These are phyloP conservation scores for Xestoiulus laeticollis DNA, from an alignment of 2,888 invertebrate species.

Conservation along the genomic window DNA sequence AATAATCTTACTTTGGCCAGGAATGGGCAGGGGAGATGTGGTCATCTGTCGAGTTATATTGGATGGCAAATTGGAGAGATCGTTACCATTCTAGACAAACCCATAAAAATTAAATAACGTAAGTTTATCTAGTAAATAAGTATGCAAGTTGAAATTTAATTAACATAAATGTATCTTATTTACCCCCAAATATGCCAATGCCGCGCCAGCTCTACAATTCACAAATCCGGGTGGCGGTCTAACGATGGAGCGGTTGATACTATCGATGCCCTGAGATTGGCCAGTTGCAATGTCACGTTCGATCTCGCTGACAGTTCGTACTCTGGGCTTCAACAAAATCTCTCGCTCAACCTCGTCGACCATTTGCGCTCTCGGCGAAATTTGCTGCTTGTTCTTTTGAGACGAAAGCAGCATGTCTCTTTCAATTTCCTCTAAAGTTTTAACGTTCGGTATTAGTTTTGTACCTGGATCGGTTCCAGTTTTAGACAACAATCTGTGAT, in stretches of 20 bases:
- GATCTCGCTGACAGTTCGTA: slow-evolving; percentile 55
- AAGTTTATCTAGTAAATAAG: not conserved
- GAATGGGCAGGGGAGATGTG: slow-evolving; percentile 42
- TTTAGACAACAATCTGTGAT: not conserved
- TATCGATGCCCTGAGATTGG: not conserved
- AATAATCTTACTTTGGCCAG: slow-evolving; percentile 43
- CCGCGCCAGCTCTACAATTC: slow-evolving; percentile 32
- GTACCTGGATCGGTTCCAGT: not conserved
- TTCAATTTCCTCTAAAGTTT: slow-evolving; percentile 79
- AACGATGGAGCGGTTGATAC: slow-evolving; percentile 35
- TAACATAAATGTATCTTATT: not conserved
- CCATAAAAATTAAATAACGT: not conserved
- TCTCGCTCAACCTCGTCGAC: slow-evolving; percentile 56
- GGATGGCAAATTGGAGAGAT: not conserved
- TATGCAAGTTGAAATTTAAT: too few relatives aligned
- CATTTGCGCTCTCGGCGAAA: slow-evolving; percentile 42
- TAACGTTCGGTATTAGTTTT: slow-evolving; percentile 69
- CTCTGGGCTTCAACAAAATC: slow-evolving; percentile 52
- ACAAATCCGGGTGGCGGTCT: slow-evolving; percentile 52
- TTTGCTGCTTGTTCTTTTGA: not conserved
- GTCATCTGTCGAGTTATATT: not conserved
- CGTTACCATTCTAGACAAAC: slow-evolving; percentile 19
- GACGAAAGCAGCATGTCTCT: slow-evolving; percentile 70
- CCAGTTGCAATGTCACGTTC: slow-evolving; percentile 51
- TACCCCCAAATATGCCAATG: slow-evolving; percentile 19